These are phyloP conservation scores for Dinoponera quadriceps DNA, from an alignment of 1,140 invertebrate genomes.

Conservation along the genomic window DNA sequence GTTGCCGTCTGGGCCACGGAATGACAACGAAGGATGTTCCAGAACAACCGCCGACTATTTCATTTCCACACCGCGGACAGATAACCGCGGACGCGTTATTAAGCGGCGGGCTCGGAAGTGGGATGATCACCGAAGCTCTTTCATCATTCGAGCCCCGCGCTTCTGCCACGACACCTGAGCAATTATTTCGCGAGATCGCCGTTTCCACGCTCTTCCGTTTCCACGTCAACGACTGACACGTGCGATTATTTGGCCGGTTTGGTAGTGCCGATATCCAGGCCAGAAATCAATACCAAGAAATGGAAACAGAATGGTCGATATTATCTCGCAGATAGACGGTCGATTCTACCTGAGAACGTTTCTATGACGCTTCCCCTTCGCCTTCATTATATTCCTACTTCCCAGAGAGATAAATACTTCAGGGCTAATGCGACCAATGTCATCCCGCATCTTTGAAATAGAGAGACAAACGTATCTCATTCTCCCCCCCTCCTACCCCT, in stretches of 20 bases:
- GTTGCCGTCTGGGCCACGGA: background rate
- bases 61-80: background rate
- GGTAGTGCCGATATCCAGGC: background rate
- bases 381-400: conserved; percentile 8
- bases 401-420: conserved; percentile 1
- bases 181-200: conserved; percentile 27
- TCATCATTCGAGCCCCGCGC: background rate
- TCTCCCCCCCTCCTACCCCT: too few relatives aligned
- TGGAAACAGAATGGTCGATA: conserved; percentile 37
- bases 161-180: background rate
- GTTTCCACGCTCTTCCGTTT: background rate
- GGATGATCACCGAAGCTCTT: background rate
- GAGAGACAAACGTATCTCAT: background rate
- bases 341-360: conserved; percentile 7
- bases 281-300: conserved; percentile 28
- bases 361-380: background rate
- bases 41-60: background rate
- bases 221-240: background rate
- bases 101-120: background rate
- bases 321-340: conserved; percentile 8
- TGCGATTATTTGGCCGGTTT: conserved; percentile 24
- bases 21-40: background rate
- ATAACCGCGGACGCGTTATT: conserved; percentile 6
- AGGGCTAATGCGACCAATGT: background rate
- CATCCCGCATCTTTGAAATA: background rate